Percentiles rank a stretch among this genome's conserved stretches.
Conservation (phyloP, 2,113 vertebrate genomes). For the Chelonoidis abingdonii region DNA sequence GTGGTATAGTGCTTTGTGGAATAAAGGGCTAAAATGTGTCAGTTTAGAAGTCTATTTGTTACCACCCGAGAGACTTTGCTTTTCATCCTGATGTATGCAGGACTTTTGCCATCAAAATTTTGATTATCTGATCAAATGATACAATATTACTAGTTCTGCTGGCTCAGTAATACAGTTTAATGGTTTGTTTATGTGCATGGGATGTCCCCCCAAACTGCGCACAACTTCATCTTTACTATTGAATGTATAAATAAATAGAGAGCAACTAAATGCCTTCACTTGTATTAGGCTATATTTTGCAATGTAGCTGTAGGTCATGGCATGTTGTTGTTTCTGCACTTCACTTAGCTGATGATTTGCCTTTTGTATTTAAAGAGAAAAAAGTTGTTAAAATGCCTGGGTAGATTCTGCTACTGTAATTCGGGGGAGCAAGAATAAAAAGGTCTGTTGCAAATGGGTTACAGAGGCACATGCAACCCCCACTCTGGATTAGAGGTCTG, state of each 20-base stretch:
- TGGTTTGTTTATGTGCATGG: neutral
- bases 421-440: neutral
- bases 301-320: neutral
- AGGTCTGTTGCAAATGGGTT: neutral
- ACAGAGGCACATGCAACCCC: neutral
- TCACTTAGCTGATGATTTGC: neutral
- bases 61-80: neutral
- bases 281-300: neutral
- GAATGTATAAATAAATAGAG: neutral
- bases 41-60: neutral
- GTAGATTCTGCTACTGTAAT: neutral
- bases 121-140: neutral
- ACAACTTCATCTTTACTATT: neutral
- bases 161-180: neutral
- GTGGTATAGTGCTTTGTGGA: neutral
- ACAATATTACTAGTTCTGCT: neutral
- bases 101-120: too few species aligned
- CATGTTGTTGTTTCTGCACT: neutral
- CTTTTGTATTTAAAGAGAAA: neutral
- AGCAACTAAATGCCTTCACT: neutral
- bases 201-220: neutral
- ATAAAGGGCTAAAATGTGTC: neutral
- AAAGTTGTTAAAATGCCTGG: neutral
- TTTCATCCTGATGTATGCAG: too few species aligned
- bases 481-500: neutral